Percentiles rank a stretch among this genome's conserved stretches.
phyloP scores from a whole-genome alignment of 2,113 vertebrate species.

The Hiodon tergisus region DNA sequence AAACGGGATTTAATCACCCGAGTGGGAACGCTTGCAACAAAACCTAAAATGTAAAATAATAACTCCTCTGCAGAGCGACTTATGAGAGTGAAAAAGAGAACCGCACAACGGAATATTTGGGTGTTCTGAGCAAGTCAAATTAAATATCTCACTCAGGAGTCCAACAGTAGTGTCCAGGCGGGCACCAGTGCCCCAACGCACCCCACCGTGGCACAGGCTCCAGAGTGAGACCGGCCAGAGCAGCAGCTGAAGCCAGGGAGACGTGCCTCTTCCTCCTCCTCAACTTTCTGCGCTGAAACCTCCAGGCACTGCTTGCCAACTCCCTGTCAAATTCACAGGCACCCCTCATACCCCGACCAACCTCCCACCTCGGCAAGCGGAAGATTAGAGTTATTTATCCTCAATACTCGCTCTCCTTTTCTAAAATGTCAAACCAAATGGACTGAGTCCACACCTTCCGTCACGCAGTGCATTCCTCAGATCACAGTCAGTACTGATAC shows the following conservation, averaged over 20 bases:
- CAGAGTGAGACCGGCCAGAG: background rate
- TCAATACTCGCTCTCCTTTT: background rate
- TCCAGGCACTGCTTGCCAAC: background rate
- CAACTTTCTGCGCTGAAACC: background rate
- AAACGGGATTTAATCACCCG: no score
- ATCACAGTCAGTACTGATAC: background rate
- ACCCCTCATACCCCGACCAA: background rate
- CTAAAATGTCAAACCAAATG: constrained; percentile 10
- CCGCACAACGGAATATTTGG: no score
- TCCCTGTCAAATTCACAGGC: constrained; percentile 8
- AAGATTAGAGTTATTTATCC: constrained; percentile 21
- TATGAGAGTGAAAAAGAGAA: no score
- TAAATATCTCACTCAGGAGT: no score
- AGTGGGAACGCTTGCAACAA: background rate
- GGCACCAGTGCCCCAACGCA: background rate
- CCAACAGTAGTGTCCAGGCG: no score
- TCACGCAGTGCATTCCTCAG: background rate
- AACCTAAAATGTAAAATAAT: background rate
- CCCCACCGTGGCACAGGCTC: background rate
- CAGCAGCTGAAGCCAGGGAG: background rate
- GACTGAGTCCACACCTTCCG: background rate
- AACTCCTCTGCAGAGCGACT: no score
- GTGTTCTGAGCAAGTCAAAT: no score
- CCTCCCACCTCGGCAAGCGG: background rate
- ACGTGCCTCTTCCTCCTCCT: background rate